Conservation (phyloP, 2,113 vertebrate species). For the Sigmodon hispidus region DNA sequence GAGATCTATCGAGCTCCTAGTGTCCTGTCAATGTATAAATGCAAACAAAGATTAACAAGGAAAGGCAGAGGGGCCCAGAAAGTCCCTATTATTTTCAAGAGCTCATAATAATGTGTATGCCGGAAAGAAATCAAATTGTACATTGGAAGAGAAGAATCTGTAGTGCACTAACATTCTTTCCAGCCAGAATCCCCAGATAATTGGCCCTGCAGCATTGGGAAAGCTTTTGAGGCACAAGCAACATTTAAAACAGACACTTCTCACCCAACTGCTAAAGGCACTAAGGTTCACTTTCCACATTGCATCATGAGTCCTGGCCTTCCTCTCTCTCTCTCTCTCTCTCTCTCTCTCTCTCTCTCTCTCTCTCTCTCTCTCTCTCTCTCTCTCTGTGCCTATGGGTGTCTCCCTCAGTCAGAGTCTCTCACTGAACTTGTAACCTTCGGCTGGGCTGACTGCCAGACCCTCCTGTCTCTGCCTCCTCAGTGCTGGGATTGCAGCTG, state of each 20-base stretch:
- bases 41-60: background rate
- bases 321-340: too few species aligned
- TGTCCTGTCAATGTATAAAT: background rate
- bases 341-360: too few species aligned
- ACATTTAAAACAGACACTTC: background rate
- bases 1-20: background rate
- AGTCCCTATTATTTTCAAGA: background rate
- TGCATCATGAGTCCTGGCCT: background rate
- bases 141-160: background rate
- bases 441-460: background rate
- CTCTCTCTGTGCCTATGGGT: background rate
- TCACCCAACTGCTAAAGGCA: background rate
- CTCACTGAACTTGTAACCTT: background rate
- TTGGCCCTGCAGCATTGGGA: too few species aligned
- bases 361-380: background rate
- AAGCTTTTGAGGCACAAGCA: background rate
- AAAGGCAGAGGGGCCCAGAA: background rate
- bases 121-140: background rate
- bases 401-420: background rate
- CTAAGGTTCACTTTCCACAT: background rate
- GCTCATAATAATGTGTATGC: background rate
- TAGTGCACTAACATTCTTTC: too few species aligned
- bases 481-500: accelerated
- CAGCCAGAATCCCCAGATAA: background rate
- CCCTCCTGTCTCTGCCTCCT: accelerated